phyloP scores from a whole-genome alignment of 2,113 vertebrate species.

The Heloderma charlesbogerti region DNA sequence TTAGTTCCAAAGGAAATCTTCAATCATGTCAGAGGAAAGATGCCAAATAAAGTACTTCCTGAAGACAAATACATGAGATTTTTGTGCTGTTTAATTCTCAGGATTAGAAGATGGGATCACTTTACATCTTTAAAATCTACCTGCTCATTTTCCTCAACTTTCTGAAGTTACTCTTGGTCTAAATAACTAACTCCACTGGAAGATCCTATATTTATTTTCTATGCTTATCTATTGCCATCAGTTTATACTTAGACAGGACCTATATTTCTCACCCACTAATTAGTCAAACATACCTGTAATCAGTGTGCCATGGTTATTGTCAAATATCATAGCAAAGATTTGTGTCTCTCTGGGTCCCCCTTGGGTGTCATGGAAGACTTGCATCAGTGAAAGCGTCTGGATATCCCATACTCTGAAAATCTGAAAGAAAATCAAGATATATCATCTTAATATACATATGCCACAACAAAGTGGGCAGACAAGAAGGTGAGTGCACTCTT shows the following conservation, averaged over 20 bases:
- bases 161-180: background rate
- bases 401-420: slow-evolving; percentile 78
- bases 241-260: background rate
- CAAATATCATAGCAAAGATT: slow-evolving; percentile 74
- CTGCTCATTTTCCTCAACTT: background rate
- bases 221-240: background rate
- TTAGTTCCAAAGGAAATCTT: background rate
- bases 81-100: background rate
- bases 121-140: background rate
- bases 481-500: background rate
- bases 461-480: background rate
- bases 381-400: slow-evolving; percentile 75
- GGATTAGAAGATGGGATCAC: background rate
- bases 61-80: background rate
- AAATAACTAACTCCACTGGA: background rate
- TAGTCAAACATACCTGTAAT: slow-evolving; percentile 63
- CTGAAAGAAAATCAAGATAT: slow-evolving; percentile 44
- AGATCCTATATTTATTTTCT: background rate
- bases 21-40: background rate
- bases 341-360: slow-evolving; percentile 69
- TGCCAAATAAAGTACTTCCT: background rate
- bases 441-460: background rate
- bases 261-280: background rate
- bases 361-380: slow-evolving; percentile 75
- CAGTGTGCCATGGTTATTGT: slow-evolving; percentile 64